A percentile compares a stretch with the other conserved stretches of the same genome.
phyloP scores from a whole-genome alignment of 2,797 vertebrate genomes.

The Xyrichtys novacula region DNA sequence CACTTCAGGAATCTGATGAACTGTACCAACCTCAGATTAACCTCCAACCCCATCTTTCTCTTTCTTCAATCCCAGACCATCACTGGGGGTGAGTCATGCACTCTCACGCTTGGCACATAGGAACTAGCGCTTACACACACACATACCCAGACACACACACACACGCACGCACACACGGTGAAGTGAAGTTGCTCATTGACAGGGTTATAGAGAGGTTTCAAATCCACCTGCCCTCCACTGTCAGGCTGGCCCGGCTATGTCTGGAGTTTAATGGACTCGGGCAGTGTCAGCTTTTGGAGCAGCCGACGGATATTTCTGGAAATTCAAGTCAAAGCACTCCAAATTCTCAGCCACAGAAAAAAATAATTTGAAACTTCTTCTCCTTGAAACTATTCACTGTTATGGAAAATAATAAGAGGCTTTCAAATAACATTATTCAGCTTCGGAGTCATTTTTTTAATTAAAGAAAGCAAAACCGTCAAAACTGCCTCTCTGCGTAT shows the following conservation, averaged over 20 bases:
- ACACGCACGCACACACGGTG: slow-evolving; percentile 15
- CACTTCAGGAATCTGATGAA: slow-evolving; percentile 75
- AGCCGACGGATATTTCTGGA: slow-evolving; percentile 25
- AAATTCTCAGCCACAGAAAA: slow-evolving; percentile 23
- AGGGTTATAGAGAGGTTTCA: slow-evolving; percentile 74
- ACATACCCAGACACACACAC: not conserved
- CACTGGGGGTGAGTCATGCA: slow-evolving; percentile 66
- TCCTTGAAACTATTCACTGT: not conserved
- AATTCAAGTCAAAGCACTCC: slow-evolving; percentile 8
- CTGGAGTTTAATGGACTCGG: slow-evolving; percentile 59
- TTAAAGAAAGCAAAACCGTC: not conserved
- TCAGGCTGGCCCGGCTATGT: slow-evolving; percentile 46
- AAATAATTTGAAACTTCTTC: not conserved
- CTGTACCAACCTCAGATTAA: slow-evolving; percentile 78
- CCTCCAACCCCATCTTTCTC: slow-evolving; percentile 71
- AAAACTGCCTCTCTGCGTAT: not conserved
- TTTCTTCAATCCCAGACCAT: slow-evolving; percentile 64
- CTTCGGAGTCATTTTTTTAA: not conserved
- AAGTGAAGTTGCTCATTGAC: slow-evolving; percentile 60
- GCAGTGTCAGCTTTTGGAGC: slow-evolving; percentile 27
- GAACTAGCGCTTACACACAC: slow-evolving; percentile 15
- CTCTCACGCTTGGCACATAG: slow-evolving; percentile 56
- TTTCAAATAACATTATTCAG: not conserved
- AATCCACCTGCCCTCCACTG: slow-evolving; percentile 62
- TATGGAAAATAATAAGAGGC: not conserved